Percentiles rank a stretch among this genome's conserved stretches.
Evolutionary conservation across 2,113 vertebrate species (phyloP).

Genomic region (Labeo rohita): DNA sequence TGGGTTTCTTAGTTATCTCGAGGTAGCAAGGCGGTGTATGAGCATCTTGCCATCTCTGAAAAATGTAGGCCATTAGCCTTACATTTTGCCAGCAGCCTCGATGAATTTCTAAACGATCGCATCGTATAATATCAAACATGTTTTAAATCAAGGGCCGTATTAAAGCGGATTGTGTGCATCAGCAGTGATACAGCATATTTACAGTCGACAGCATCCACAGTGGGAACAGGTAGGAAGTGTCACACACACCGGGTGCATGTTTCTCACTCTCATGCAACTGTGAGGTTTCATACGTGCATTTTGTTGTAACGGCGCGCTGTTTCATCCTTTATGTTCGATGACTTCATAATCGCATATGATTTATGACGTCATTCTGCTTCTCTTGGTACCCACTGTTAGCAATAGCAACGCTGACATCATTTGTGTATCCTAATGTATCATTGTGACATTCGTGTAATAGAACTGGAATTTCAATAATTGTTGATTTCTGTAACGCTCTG

Average conservation of each 20-base stretch:
- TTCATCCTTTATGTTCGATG: not conserved
- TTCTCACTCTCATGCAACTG: not conserved
- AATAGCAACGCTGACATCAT: constrained; percentile 24
- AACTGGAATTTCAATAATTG: not conserved
- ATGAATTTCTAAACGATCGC: not conserved
- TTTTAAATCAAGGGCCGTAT: constrained; percentile 7
- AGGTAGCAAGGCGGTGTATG: constrained; percentile 27
- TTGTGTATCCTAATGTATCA: not conserved
- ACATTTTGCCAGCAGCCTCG: not conserved
- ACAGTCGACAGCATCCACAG: constrained; percentile 65
- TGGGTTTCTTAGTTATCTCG: constrained; percentile 53
- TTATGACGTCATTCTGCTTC: constrained; percentile 38
- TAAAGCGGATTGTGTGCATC: constrained; percentile 52
- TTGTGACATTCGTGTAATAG: not conserved
- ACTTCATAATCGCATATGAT: constrained; percentile 17
- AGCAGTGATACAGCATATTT: constrained; percentile 81
- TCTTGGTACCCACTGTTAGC: constrained; percentile 10
- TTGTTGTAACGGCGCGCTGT: not conserved
- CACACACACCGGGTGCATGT: constrained; percentile 43
- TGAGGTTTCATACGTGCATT: not conserved
- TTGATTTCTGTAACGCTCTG: not conserved
- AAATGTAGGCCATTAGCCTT: constrained; percentile 24
- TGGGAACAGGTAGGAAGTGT: constrained; percentile 51
- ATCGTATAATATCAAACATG: not conserved
- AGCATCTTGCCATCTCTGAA: constrained; percentile 15